Conservation (phyloP, 2,888 invertebrate species). For the Thymelicus sylvestris region DNA sequence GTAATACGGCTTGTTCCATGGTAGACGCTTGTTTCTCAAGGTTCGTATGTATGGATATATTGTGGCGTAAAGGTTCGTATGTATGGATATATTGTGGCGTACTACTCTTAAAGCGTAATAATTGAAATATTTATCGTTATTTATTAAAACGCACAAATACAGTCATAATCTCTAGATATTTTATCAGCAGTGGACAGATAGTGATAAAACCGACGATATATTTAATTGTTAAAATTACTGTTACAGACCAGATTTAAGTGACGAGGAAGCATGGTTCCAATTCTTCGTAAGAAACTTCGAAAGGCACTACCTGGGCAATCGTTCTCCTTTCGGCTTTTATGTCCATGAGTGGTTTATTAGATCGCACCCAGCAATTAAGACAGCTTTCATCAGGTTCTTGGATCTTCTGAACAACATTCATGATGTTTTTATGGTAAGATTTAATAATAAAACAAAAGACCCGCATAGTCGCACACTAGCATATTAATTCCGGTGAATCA, state of each 20-base stretch:
- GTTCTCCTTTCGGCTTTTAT: slow-evolving; percentile 88
- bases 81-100: not conserved
- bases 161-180: too few species aligned
- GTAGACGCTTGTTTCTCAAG: slow-evolving; percentile 77
- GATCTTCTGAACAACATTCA: slow-evolving; percentile 77
- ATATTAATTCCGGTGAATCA: too few species aligned
- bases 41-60: slow-evolving; percentile 58
- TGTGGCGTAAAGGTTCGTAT: slow-evolving; percentile 71
- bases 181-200: too few species aligned
- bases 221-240: not conserved
- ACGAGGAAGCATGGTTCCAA: slow-evolving; percentile 77
- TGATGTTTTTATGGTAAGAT: slow-evolving; percentile 85
- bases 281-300: slow-evolving; percentile 87
- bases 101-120: too few species aligned
- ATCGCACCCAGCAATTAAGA: slow-evolving; percentile 67
- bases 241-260: slow-evolving; percentile 56
- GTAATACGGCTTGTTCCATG: slow-evolving; percentile 80
- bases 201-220: too few species aligned
- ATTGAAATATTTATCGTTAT: too few species aligned
- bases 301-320: slow-evolving; percentile 86
- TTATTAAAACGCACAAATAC: too few species aligned
- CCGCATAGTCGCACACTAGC: too few species aligned
- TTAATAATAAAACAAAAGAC: too few species aligned
- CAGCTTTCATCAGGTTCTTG: slow-evolving; percentile 83
- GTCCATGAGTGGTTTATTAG: slow-evolving; percentile 86